These are phyloP conservation scores for Periplaneta americana DNA, from an alignment of 1,140 invertebrate species.

Conservation along the genomic window DNA sequence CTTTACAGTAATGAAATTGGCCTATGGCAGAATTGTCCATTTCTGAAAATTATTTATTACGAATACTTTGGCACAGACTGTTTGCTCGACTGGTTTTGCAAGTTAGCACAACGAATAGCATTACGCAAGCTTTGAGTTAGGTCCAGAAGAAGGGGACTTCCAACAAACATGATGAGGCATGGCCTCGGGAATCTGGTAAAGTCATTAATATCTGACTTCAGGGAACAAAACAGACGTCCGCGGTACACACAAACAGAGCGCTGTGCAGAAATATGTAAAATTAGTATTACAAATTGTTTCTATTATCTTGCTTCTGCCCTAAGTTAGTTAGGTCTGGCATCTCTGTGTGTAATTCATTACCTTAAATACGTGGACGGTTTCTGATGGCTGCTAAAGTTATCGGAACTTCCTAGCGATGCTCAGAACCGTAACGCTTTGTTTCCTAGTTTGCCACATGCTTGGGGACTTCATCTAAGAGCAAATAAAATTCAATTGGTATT, in stretches of 20 bases:
- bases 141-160: not conserved
- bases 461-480: not conserved
- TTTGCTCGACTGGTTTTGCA: not conserved
- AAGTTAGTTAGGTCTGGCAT: not conserved
- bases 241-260: not conserved
- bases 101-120: not conserved
- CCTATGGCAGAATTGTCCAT: conserved; percentile 11
- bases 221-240: not conserved
- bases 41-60: not conserved
- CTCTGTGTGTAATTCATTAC: not conserved
- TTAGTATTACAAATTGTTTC: not conserved
- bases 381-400: not conserved
- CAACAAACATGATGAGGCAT: not conserved
- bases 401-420: not conserved
- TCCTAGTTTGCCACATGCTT: not conserved
- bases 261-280: not conserved
- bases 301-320: not conserved
- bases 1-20: conserved; percentile 4
- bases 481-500: not conserved
- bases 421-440: not conserved
- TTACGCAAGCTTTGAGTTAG: not conserved
- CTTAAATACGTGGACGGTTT: not conserved
- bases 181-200: not conserved
- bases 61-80: not conserved
- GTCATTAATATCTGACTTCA: not conserved